Conservation (phyloP, 2,797 vertebrate species). For the Leucoraja ocellata region DNA sequence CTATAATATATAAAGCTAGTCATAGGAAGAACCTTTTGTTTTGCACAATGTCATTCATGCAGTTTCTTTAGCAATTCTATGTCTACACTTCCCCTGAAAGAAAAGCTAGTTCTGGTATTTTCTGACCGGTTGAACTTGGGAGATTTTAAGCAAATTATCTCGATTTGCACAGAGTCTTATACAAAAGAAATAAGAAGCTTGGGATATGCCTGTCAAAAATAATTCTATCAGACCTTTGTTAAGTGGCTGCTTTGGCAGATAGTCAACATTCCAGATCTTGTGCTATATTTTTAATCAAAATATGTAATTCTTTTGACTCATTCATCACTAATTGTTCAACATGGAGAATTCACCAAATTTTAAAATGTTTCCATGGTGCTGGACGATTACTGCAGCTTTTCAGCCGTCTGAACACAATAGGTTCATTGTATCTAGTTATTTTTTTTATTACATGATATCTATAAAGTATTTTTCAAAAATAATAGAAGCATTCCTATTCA, state of each 20-base stretch:
- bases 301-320: not conserved
- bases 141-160: slow-evolving; percentile 15
- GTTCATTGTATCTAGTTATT: not conserved
- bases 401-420: not conserved
- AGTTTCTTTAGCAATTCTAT: slow-evolving; percentile 17
- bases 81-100: not conserved
- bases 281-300: not conserved
- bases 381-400: not conserved
- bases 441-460: not conserved
- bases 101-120: not conserved
- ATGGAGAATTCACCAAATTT: not conserved
- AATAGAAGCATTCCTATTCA: not conserved
- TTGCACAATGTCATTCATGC: slow-evolving; percentile 3
- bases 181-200: not conserved
- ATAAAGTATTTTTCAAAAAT: not conserved
- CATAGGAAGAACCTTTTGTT: no score
- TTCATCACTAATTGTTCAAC: not conserved
- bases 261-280: not conserved
- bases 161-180: not conserved
- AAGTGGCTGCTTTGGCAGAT: slow-evolving; percentile 1
- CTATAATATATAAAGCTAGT: not conserved
- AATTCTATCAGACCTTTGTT: not conserved
- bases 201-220: not conserved
- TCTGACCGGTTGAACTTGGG: not conserved
- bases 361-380: not conserved